Conservation (phyloP, 2,888 invertebrate genomes). For the Auanema sp. region DNA sequence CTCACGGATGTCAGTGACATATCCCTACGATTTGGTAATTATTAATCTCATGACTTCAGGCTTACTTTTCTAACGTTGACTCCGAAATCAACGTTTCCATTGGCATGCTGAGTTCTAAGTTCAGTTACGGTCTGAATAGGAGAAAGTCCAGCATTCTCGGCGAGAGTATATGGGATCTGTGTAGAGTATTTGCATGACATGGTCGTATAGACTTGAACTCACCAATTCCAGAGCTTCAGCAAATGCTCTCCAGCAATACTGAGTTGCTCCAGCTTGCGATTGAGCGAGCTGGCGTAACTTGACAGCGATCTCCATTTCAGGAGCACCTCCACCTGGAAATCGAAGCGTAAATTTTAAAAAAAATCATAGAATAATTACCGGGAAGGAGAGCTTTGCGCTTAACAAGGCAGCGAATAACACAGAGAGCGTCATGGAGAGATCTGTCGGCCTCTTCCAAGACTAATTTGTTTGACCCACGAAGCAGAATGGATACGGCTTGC, state of each 20-base stretch:
- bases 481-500: constrained; percentile 86
- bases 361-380: constrained; percentile 28
- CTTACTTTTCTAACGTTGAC: constrained; percentile 83
- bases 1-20: constrained; percentile 91
- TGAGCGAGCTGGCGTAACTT: constrained; percentile 81
- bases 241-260: constrained; percentile 91
- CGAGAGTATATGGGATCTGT: constrained; percentile 84
- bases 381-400: constrained; percentile 73
- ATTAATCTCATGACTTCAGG: not conserved
- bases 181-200: constrained; percentile 2
- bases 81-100: constrained; percentile 82
- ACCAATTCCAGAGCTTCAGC: constrained; percentile 84
- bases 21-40: constrained; percentile 70
- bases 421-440: constrained; percentile 87
- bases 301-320: constrained; percentile 90
- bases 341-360: not conserved
- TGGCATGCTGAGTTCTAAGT: constrained; percentile 87
- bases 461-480: constrained; percentile 85
- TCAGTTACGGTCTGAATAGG: constrained; percentile 95
- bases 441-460: constrained; percentile 87
- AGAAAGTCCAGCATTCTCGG: constrained; percentile 89
- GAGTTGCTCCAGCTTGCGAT: constrained; percentile 81
- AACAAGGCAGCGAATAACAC: constrained; percentile 92
- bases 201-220: not conserved
- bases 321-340: constrained; percentile 92